Conservation (phyloP, 2,797 vertebrate species). For the Thripadectes ignobilis region DNA sequence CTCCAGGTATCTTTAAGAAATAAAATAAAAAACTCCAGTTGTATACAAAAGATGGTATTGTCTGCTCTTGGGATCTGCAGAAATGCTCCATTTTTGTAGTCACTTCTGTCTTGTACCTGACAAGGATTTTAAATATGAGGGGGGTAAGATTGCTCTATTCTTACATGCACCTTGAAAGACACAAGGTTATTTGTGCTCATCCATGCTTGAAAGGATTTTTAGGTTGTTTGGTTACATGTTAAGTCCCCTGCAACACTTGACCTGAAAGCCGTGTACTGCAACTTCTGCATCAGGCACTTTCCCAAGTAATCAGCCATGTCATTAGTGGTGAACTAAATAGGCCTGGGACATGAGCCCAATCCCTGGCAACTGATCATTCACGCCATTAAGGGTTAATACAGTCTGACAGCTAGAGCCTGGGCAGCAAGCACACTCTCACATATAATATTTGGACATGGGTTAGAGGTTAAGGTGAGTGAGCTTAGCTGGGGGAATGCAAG, state of each 20-base stretch:
- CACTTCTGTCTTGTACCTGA: neutral
- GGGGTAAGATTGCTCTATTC: neutral
- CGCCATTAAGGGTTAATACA: neutral
- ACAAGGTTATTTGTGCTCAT: neutral
- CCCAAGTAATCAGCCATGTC: neutral
- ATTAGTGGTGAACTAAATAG: neutral
- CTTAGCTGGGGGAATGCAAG: neutral
- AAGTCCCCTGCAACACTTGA: neutral
- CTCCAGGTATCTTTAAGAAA: neutral
- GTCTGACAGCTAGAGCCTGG: neutral
- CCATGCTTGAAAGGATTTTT: neutral
- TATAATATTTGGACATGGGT: neutral
- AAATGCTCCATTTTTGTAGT: neutral
- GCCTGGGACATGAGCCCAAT: neutral
- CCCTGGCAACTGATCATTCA: neutral
- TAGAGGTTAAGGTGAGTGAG: neutral
- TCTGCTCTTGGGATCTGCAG: neutral
- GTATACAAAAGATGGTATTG: neutral
- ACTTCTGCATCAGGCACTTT: neutral
- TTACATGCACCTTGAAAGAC: neutral
- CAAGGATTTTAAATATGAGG: neutral
- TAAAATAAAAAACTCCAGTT: neutral
- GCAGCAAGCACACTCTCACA: neutral
- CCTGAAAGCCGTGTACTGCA: neutral
- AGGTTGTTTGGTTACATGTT: neutral